Percentiles rank a stretch among this genome's conserved stretches.
Conservation (phyloP, 2,888 invertebrate species). For the Darwinula stevensoni region DNA sequence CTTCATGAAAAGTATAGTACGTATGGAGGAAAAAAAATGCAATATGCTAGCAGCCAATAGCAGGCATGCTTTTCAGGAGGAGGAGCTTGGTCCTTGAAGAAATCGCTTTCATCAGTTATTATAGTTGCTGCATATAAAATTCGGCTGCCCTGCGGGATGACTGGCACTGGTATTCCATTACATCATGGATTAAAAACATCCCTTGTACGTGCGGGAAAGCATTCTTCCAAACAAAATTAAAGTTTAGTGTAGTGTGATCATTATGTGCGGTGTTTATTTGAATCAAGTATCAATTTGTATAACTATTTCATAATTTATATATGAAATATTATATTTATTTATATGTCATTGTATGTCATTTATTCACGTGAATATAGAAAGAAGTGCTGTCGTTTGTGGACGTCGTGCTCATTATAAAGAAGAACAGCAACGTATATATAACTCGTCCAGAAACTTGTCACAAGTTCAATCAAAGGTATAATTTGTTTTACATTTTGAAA, state of each 20-base stretch:
- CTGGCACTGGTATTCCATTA: conserved; percentile 2
- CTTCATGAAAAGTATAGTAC: conserved; percentile 2
- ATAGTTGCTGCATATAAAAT: conserved; percentile 2
- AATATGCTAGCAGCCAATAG: conserved; percentile 2
- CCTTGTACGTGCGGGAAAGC: conserved; percentile 2
- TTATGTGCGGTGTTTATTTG: conserved; percentile 2
- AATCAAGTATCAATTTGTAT: conserved; percentile 2
- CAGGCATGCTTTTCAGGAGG: conserved; percentile 2
- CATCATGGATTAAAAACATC: conserved; percentile 2
- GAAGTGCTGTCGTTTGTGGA: conserved; percentile 2
- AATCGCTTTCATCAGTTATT: conserved; percentile 2
- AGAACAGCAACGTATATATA: conserved; percentile 2
- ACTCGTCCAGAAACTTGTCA: conserved; percentile 2
- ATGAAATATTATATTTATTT: conserved; percentile 2
- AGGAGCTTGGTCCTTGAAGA: conserved; percentile 2
- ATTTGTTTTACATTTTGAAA: conserved; percentile 2
- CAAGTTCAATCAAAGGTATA: conserved; percentile 2
- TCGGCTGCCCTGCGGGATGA: conserved; percentile 2
- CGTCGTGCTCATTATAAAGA: conserved; percentile 2
- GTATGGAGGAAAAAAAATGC: conserved; percentile 2
- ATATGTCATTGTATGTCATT: conserved; percentile 2
- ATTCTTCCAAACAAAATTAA: conserved; percentile 2
- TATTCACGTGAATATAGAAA: conserved; percentile 2
- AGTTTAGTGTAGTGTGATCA: conserved; percentile 2
- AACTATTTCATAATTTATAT: conserved; percentile 2